Evolutionary conservation across 2,888 invertebrate species (phyloP), one percentile per base, ranked within the genome.

Genomic region (Rhagonycha fulva): DNA sequence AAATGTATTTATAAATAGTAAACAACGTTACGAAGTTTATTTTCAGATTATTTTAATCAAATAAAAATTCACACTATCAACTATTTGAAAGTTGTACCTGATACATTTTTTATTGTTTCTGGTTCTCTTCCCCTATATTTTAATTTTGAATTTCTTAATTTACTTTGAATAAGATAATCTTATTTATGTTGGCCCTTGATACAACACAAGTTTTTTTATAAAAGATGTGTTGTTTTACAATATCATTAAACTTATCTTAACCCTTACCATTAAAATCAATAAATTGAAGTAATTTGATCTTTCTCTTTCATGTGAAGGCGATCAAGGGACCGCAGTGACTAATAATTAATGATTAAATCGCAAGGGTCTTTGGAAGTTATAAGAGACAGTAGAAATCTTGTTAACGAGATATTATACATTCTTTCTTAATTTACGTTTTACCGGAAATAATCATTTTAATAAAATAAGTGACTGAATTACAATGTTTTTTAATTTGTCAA

Each of bases 271-370:
- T 47, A 47, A 74, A 78, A 78, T 78, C 78, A 78, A 78, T 78
- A 78, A 77, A 71, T 73, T 74, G 78, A 70, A 62, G 76, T 78
- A 75, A 78, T 76, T 78, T 75, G 78, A 78, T 78, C 69, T 76
- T 71, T 71, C 74, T 71, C 74, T 70, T 70, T 74, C 69, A 72
- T 72, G 72, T 63, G 72, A 71, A 66, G 71, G 71, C 63, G 74
- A 74, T 77, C 77, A 75, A 61, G 61, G 72, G 71, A 72, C 78
- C 76, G 70, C 74, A 73, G 77, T 78, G 77, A 79, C 78, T 80
- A 80, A 80, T 80, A 47, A 47, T 47, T 80, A 80, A 75, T 77
- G 80, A 79, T 80, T 78, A 79, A 80, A 76, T 80, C 76, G 77
- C 78, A 76, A 70, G 76, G 76, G 72, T 61, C 47, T 47, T n/a